Base-by-base conservation (phyloP, 2,797 vertebrate species). In the Cephalopachus bancanus region DNA sequence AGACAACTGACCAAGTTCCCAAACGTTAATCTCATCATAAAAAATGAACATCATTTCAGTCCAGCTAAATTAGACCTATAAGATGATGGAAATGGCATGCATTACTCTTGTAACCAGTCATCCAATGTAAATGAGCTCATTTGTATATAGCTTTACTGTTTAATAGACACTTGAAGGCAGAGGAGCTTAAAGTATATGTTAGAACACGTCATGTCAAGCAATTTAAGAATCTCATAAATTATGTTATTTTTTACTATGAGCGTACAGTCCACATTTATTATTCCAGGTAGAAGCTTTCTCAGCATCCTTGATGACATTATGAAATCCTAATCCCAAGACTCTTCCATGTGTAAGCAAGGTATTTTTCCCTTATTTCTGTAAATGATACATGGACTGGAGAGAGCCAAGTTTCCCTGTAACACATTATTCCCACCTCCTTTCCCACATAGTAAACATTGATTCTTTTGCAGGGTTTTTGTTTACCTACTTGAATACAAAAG, bases 121-220 rank as follows among this genome's bases (percentile, higher is more conserved):
- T 85, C 89, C 62, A 72, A 96, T 89, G 78, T 71, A 86, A 96
- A 84, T 3, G 26, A n/a, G 55, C 44, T 93, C n/a, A 30, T 78
- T 96, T 92, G 87, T 65, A 30, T 49, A 78, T 20, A 71, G 57
- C 37, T 88, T 83, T 85, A 55, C 74, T 74, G 75, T 93, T 95
- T 80, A 91, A 95, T 81, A 91, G 49, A 57, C 85, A 91, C 71
- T 59, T 93, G 86, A 83, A 96, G 51, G 71, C 89, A 78, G 28
- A 64, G 20, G 81, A 85, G 26, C 30, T 95, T 76, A 64, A 92
- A 81, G 57, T 80, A n/a, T 85, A 93, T 83, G 24, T 80, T 84
- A 87, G 81, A 94, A 85, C 60, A 84, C 78, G 83, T 89, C 91
- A 67, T 37, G 26, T 92, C 59, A 91, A 78, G 37, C 75, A 95